A percentile compares a stretch with the other conserved stretches of the same genome.
These are phyloP conservation scores for Chrysomela aeneicollis DNA, from an alignment of 2,888 invertebrate genomes.

Conservation along the genomic window DNA sequence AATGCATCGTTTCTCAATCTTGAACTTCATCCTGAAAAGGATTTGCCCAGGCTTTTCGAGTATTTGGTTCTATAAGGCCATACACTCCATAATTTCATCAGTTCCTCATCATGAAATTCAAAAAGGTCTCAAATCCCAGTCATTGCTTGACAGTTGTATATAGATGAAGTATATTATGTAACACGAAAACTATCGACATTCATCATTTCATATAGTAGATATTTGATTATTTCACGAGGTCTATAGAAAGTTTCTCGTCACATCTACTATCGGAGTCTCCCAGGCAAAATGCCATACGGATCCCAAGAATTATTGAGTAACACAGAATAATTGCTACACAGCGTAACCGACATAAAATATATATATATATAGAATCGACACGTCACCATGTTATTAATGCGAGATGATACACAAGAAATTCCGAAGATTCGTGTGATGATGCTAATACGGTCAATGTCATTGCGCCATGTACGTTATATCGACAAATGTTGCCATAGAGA, in stretches of 20 bases:
- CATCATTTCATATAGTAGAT: neutral
- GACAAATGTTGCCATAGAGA: neutral
- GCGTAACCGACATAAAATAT: neutral
- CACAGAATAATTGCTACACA: neutral
- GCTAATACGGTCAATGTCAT: conserved; percentile 28
- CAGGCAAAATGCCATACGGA: neutral
- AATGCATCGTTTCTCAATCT: too few relatives aligned
- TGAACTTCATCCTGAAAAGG: too few relatives aligned
- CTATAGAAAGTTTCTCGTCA: neutral
- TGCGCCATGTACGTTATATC: conserved; percentile 13
- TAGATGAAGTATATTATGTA: neutral
- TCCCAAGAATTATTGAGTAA: neutral
- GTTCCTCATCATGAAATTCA: too few relatives aligned
- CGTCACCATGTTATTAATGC: neutral
- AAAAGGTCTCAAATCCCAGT: too few relatives aligned
- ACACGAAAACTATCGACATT: neutral
- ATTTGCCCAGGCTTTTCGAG: too few relatives aligned
- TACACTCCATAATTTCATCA: too few relatives aligned
- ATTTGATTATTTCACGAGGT: neutral
- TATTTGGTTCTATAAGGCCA: too few relatives aligned
- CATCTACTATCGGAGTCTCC: neutral
- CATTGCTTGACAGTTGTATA: too few relatives aligned
- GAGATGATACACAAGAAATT: conserved; percentile 17
- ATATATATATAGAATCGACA: neutral
- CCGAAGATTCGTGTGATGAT: conserved; percentile 9